Conservation (phyloP, 1,140 invertebrate genomes). For the Macrosteles quadrilineatus region DNA sequence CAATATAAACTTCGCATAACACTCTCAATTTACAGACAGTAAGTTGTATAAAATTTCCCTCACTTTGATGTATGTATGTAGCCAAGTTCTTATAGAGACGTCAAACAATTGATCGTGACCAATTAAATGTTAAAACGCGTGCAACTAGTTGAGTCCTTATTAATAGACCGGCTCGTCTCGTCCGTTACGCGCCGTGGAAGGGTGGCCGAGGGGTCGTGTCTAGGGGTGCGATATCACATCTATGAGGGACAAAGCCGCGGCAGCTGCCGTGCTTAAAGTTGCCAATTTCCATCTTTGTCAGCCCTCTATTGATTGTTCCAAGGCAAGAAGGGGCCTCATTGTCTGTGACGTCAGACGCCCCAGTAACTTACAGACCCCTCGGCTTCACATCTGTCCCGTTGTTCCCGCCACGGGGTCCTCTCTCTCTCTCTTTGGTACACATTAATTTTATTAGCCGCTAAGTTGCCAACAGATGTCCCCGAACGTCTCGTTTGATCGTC, state of each 20-base stretch:
- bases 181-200: not conserved
- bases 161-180: slow-evolving; percentile 3
- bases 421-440: too few species aligned
- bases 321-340: slow-evolving; percentile 29
- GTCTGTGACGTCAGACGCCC: slow-evolving; percentile 15
- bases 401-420: slow-evolving; percentile 1
- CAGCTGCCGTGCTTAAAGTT: slow-evolving; percentile 26
- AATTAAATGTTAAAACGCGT: slow-evolving; percentile 15
- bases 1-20: too few species aligned
- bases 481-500: too few species aligned
- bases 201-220: not conserved
- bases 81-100: too few species aligned
- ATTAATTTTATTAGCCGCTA: slow-evolving; percentile 16
- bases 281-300: slow-evolving; percentile 32
- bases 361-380: slow-evolving; percentile 28
- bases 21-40: too few species aligned
- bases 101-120: not conserved
- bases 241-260: slow-evolving; percentile 12
- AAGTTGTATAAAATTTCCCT: too few species aligned
- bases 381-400: not conserved
- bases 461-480: slow-evolving; percentile 13
- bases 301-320: slow-evolving; percentile 24
- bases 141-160: slow-evolving; percentile 16
- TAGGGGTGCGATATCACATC: slow-evolving; percentile 15
- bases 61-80: too few species aligned